These are phyloP conservation scores for Bradypodion ventrale DNA, from an alignment of 2,797 vertebrate species.

Conservation along the genomic window DNA sequence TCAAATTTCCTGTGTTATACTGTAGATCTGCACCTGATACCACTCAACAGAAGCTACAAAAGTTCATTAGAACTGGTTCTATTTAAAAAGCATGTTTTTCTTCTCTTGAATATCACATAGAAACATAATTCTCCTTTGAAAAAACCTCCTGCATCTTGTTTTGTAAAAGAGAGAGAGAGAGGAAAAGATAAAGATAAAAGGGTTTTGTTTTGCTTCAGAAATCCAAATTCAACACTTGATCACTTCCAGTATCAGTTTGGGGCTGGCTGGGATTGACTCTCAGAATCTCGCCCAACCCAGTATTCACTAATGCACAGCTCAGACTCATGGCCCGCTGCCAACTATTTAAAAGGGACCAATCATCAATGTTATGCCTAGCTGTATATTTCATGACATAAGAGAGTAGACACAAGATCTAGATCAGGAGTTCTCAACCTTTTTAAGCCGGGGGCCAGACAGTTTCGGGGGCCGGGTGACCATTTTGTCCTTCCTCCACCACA, in stretches of 20 bases:
- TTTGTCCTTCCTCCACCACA: too few relatives aligned
- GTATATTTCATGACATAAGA: background rate
- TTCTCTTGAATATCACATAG: too few relatives aligned
- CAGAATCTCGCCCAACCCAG: background rate
- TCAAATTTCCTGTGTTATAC: background rate
- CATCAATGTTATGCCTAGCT: background rate
- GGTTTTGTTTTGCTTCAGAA: background rate
- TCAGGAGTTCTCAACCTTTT: too few relatives aligned
- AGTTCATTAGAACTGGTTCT: slow-evolving; percentile 6
- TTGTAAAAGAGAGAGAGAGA: too few relatives aligned
- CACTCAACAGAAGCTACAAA: background rate
- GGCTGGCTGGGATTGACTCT: background rate
- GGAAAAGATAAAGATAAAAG: background rate
- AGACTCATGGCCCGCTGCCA: background rate
- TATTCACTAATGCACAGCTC: background rate
- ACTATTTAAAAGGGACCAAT: background rate
- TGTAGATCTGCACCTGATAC: background rate
- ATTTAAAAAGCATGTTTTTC: background rate
- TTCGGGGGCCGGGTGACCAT: too few relatives aligned
- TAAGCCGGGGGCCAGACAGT: too few relatives aligned
- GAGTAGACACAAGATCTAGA: background rate
- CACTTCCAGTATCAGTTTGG: too few relatives aligned
- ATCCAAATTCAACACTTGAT: too few relatives aligned
- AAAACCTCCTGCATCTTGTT: background rate
- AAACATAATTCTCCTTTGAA: background rate